Evolutionary conservation across 1,140 invertebrate genomes (phyloP).

Genomic region (Drosophila navojoa): DNA sequence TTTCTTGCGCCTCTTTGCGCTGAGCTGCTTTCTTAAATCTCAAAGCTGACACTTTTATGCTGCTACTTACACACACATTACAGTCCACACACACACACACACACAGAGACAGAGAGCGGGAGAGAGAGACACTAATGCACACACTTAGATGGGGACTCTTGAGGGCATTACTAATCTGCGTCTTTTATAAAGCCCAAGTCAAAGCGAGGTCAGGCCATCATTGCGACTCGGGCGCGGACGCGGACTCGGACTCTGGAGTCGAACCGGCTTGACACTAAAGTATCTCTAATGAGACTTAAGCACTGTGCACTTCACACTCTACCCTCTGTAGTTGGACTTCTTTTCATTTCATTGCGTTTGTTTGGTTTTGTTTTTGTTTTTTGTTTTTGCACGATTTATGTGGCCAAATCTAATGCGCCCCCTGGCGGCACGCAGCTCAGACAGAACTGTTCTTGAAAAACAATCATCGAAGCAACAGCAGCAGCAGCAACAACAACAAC

Average conservation of each 20-base stretch:
- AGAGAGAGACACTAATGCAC: constrained; percentile 14
- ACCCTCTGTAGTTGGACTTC: constrained; percentile 45
- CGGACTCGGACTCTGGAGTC: constrained; percentile 30
- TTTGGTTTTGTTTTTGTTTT: too few species aligned
- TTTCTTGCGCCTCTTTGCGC: constrained; percentile 44
- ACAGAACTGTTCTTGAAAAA: constrained; percentile 30
- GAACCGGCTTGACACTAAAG: constrained; percentile 64
- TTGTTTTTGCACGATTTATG: constrained; percentile 31
- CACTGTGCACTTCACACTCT: constrained; percentile 68
- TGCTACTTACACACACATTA: constrained; percentile 74
- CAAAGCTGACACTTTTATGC: constrained; percentile 79
- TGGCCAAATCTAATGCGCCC: constrained; percentile 14
- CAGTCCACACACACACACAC: constrained; percentile 35
- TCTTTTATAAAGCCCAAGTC: constrained; percentile 73
- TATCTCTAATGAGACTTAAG: constrained; percentile 81
- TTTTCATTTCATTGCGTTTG: constrained; percentile 4
- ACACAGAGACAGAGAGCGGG: not conserved
- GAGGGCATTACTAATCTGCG: constrained; percentile 79
- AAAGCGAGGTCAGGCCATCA: constrained; percentile 62
- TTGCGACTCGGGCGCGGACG: constrained; percentile 39
- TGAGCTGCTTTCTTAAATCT: constrained; percentile 74
- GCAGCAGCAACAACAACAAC: too few species aligned
- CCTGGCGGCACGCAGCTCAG: constrained; percentile 2
- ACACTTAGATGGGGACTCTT: constrained; percentile 51
- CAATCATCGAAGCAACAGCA: constrained; percentile 15